These are phyloP conservation scores for Panthera leo DNA, from an alignment of 2,113 vertebrate species.

Conservation along the genomic window DNA sequence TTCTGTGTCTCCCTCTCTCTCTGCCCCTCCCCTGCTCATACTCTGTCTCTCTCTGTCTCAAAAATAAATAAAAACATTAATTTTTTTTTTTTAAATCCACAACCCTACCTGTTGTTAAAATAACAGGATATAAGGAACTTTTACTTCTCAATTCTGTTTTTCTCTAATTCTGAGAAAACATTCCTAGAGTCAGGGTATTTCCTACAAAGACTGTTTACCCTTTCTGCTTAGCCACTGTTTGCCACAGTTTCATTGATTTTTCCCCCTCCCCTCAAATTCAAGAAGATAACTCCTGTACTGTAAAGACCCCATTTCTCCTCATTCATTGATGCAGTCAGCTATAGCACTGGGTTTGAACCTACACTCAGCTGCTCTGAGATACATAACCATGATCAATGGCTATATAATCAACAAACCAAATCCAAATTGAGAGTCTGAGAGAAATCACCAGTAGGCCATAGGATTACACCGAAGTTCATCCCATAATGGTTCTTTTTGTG, in stretches of 20 bases:
- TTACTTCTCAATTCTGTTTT: background rate
- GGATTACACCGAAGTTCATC: slow-evolving; percentile 22
- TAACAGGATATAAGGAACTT: background rate
- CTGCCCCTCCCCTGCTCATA: too few relatives aligned
- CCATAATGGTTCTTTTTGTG: background rate
- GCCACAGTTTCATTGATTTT: background rate
- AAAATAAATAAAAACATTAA: too few relatives aligned
- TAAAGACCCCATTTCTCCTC: background rate
- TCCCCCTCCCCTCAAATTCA: background rate
- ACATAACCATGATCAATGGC: background rate
- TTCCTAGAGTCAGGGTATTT: background rate
- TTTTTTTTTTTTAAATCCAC: background rate
- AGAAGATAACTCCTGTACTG: background rate
- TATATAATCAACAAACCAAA: slow-evolving; percentile 45
- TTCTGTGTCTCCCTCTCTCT: too few relatives aligned
- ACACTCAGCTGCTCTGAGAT: background rate
- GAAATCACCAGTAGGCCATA: background rate
- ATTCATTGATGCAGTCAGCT: background rate
- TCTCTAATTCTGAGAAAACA: background rate
- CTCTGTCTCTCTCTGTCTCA: too few relatives aligned
- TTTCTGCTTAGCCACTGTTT: background rate
- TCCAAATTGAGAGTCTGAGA: background rate
- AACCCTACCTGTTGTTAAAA: background rate
- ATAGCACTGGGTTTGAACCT: background rate
- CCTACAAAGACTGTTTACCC: background rate